Conservation (phyloP, 2,113 vertebrate genomes). For the Mustela nigripes region DNA sequence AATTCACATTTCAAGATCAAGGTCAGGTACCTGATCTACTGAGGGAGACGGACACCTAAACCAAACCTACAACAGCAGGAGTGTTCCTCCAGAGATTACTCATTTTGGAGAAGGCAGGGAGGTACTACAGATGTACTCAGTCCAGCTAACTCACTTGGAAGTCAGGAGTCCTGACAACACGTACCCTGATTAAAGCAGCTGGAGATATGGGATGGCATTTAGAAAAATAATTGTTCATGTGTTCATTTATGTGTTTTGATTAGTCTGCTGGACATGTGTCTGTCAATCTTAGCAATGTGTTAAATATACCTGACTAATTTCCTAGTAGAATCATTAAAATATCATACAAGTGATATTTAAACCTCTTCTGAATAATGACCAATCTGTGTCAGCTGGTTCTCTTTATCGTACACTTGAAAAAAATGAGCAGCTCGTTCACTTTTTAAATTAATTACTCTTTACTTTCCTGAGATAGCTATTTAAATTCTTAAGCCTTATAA, state of each 20-base stretch:
- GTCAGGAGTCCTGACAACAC: neutral
- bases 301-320: neutral
- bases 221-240: neutral
- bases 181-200: neutral
- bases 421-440: neutral
- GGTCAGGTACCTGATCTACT: neutral
- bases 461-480: neutral
- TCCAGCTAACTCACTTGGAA: neutral
- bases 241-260: slow-evolving; percentile 25
- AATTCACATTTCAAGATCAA: neutral
- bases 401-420: neutral
- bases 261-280: neutral
- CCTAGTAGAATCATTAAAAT: slow-evolving; percentile 23
- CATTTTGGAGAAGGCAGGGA: neutral
- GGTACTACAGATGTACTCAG: too few species aligned
- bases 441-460: slow-evolving; percentile 46
- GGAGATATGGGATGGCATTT: neutral
- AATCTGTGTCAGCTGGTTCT: neutral
- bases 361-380: neutral
- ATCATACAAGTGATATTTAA: neutral
- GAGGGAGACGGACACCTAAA: neutral
- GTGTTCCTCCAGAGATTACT: neutral
- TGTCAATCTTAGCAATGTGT: neutral
- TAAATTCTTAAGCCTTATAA: slow-evolving; percentile 21
- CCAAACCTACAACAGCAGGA: neutral